phyloP scores from a whole-genome alignment of 2,113 vertebrate genomes.

The Xyliphius kryptos region DNA sequence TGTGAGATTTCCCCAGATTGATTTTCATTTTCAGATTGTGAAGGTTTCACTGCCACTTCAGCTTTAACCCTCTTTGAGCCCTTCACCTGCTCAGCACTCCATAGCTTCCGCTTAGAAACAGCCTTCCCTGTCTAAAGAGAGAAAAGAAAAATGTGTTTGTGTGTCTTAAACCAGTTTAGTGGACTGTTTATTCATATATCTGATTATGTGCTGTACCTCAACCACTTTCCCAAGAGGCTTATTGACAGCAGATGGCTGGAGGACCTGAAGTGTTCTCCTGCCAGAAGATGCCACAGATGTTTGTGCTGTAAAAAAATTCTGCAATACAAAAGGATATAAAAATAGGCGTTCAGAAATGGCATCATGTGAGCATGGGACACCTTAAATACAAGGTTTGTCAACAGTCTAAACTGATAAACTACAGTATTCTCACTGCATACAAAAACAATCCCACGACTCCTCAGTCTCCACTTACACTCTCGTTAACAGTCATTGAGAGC shows the following conservation, averaged over 20 bases:
- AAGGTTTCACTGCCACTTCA: slow-evolving; percentile 57
- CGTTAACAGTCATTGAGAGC: too few relatives aligned
- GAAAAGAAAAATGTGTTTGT: not conserved
- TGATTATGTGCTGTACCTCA: slow-evolving; percentile 61
- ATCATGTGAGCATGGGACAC: not conserved
- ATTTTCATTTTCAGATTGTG: slow-evolving; percentile 61
- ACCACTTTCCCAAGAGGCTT: slow-evolving; percentile 66
- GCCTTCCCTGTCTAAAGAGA: slow-evolving; percentile 57
- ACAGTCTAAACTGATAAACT: slow-evolving; percentile 6
- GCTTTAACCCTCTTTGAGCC: slow-evolving; percentile 69
- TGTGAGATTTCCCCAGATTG: slow-evolving; percentile 50
- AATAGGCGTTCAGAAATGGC: not conserved
- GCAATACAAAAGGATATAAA: slow-evolving; percentile 14
- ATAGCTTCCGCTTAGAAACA: slow-evolving; percentile 74
- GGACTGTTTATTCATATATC: not conserved
- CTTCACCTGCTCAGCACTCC: slow-evolving; percentile 59
- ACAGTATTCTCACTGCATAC: not conserved
- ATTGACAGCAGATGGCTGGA: slow-evolving; percentile 73
- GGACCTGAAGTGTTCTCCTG: slow-evolving; percentile 78
- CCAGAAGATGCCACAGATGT: slow-evolving; percentile 47
- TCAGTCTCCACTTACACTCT: slow-evolving; percentile 47
- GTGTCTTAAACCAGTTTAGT: too few relatives aligned
- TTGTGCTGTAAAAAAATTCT: slow-evolving; percentile 63
- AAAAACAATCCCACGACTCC: slow-evolving; percentile 55
- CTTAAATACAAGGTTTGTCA: too few relatives aligned